Evolutionary conservation across 2,797 vertebrate genomes (phyloP).

Genomic region (Ctenosaura bakeri): DNA sequence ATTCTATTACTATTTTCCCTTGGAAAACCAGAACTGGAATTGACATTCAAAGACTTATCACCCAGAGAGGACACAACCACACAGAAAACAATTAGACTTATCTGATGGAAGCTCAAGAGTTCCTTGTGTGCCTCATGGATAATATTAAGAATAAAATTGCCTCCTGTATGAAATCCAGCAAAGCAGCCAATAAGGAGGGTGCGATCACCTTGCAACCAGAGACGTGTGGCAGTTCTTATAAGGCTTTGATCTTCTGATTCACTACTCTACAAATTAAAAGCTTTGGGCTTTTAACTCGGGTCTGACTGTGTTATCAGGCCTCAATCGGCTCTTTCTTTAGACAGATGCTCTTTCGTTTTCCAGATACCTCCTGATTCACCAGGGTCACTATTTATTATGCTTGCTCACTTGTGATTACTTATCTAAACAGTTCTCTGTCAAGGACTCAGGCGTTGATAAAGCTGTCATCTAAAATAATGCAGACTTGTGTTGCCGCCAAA

Average conservation of each 20-base stretch:
- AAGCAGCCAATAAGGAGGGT: constrained; percentile 72
- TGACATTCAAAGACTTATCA: constrained; percentile 40
- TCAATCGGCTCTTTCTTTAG: constrained; percentile 73
- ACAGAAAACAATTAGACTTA: constrained; percentile 45
- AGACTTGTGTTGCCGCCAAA: constrained; percentile 25
- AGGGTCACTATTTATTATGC: constrained; percentile 61
- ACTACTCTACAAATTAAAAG: constrained; percentile 69
- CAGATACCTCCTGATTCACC: constrained; percentile 63
- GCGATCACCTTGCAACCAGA: constrained; percentile 70
- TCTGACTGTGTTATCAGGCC: constrained; percentile 71
- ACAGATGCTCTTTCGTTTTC: constrained; percentile 71
- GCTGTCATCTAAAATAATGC: constrained; percentile 51
- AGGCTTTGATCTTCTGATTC: constrained; percentile 76
- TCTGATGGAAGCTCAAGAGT: neutral
- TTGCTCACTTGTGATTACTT: constrained; percentile 56
- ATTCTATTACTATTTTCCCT: constrained; percentile 58
- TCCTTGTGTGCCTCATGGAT: constrained; percentile 50
- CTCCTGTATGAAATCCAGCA: constrained; percentile 69
- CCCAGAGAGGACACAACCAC: constrained; percentile 31
- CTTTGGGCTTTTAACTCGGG: constrained; percentile 55
- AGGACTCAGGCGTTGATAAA: constrained; percentile 47
- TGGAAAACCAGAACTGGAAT: constrained; percentile 43
- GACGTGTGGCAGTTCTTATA: constrained; percentile 62
- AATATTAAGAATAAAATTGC: constrained; percentile 70
- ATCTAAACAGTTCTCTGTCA: constrained; percentile 56